These are phyloP conservation scores for Spinus olivaceus DNA, from an alignment of 2,797 vertebrate species.

Conservation along the genomic window DNA sequence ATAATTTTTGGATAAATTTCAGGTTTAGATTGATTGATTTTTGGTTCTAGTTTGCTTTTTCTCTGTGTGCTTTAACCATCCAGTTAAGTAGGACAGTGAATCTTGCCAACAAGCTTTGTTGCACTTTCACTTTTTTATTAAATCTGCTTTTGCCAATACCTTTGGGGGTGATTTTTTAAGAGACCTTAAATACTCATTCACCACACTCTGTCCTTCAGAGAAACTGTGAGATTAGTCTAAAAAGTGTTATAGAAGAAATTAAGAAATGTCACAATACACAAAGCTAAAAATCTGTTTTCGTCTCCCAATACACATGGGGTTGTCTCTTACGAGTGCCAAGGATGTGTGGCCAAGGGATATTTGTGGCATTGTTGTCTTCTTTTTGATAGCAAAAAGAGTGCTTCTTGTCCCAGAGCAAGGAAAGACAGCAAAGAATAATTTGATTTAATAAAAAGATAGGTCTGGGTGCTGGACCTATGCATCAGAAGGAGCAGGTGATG, in stretches of 20 bases:
- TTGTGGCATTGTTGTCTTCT: not conserved
- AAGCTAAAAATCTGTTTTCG: not conserved
- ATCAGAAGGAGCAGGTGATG: not conserved
- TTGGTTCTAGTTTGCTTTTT: not conserved
- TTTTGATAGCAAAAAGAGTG: not conserved
- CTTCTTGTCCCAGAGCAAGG: not conserved
- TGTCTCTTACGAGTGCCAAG: not conserved
- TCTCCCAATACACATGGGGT: rapidly evolving
- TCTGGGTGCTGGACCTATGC: not conserved
- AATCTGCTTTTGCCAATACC: not conserved
- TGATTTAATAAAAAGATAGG: not conserved
- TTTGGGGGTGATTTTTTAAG: not conserved
- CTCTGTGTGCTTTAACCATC: not conserved
- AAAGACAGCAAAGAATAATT: not conserved
- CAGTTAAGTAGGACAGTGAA: not conserved
- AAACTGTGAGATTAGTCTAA: not conserved
- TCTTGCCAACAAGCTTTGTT: not conserved
- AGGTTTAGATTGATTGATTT: not conserved
- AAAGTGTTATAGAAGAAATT: not conserved
- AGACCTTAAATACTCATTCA: not conserved
- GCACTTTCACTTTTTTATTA: not conserved
- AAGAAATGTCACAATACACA: not conserved
- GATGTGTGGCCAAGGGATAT: not conserved
- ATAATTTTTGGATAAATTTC: not conserved
- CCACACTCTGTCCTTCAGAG: not conserved